Conservation (phyloP, 2,888 invertebrate genomes). For the Heliconius cydno region DNA sequence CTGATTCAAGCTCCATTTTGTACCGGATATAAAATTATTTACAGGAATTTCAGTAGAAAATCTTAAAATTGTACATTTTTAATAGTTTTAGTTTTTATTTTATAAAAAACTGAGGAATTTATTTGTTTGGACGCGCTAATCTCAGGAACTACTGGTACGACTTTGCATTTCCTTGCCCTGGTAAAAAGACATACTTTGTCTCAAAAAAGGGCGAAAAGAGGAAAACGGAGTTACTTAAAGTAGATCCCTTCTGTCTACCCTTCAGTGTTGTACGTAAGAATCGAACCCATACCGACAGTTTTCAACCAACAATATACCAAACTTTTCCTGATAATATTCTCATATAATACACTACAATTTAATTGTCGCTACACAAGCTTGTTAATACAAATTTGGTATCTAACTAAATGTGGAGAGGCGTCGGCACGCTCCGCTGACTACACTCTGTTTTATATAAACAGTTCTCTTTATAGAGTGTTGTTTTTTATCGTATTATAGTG, state of each 20-base stretch:
- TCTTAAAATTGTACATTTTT: neutral
- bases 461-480: neutral
- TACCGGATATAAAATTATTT: constrained; percentile 7
- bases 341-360: constrained; percentile 4
- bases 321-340: neutral
- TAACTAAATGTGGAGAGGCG: constrained; percentile 1
- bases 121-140: neutral
- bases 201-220: no score
- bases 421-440: constrained; percentile 26
- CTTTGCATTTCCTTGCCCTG: neutral
- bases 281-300: neutral
- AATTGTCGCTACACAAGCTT: constrained; percentile 10
- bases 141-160: neutral
- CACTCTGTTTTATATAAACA: constrained; percentile 8
- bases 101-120: neutral
- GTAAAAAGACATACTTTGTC: neutral
- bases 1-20: constrained; percentile 15
- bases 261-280: neutral
- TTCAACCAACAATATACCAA: neutral
- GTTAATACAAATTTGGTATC: constrained; percentile 23
- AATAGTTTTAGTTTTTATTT: neutral
- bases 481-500: neutral
- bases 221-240: no score
- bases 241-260: no score
- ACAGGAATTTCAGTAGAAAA: constrained; percentile 1